These are phyloP conservation scores for Dolichallabes microphthalmus DNA, from an alignment of 2,113 vertebrate species.

Conservation along the genomic window DNA sequence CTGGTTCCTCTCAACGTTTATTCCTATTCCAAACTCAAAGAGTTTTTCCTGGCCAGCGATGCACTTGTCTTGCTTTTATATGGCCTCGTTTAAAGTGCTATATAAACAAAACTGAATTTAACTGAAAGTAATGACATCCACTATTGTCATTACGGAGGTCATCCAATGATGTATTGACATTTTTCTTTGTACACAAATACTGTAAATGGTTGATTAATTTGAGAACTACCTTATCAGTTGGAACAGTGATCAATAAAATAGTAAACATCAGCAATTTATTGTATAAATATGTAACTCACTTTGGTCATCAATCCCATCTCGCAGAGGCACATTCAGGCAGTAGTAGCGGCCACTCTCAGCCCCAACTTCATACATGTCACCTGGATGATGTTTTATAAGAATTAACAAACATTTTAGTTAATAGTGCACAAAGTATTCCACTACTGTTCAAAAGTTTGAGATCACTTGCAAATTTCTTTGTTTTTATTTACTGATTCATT, in stretches of 20 bases:
- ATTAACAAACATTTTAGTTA: neutral
- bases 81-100: too few relatives aligned
- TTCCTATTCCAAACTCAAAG: too few relatives aligned
- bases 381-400: conserved; percentile 61
- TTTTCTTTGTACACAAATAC: neutral
- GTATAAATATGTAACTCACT: conserved; percentile 71
- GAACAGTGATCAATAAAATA: neutral
- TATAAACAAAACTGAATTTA: too few relatives aligned
- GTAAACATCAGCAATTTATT: neutral
- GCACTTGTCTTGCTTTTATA: too few relatives aligned
- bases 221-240: neutral
- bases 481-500: too few relatives aligned
- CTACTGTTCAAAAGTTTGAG: too few relatives aligned
- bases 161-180: neutral
- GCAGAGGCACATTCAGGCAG: conserved; percentile 93
- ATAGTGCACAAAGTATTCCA: neutral
- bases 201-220: neutral
- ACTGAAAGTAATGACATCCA: too few relatives aligned
- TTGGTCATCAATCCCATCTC: conserved; percentile 97
- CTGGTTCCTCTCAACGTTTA: too few relatives aligned
- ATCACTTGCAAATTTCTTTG: too few relatives aligned
- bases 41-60: too few relatives aligned
- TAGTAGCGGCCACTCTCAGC: conserved; percentile 98
- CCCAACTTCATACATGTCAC: conserved; percentile 98
- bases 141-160: too few relatives aligned